Percentiles rank a stretch among this genome's conserved stretches.
Evolutionary conservation across 2,888 invertebrate genomes (phyloP).

Genomic region (Eilema depressum): DNA sequence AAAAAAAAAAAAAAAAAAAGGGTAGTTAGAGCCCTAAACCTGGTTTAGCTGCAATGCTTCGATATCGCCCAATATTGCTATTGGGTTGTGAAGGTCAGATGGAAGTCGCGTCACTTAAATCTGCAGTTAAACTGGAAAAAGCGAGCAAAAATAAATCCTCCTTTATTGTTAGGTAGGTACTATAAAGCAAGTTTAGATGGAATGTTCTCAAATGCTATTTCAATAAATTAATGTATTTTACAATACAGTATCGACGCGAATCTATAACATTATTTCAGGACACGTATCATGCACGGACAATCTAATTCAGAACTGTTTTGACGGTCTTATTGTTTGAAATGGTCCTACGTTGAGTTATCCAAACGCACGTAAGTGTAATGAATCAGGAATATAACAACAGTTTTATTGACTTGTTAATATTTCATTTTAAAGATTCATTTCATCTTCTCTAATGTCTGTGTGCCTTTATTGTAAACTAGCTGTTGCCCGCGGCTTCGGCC

Average conservation of each 20-base stretch:
- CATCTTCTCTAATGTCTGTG: conserved; percentile 19
- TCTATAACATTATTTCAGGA: conserved; percentile 82
- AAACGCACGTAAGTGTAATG: conserved; percentile 61
- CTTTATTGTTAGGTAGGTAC: no score
- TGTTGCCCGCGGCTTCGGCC: no score
- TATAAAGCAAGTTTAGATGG: neutral
- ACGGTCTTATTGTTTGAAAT: conserved; percentile 81
- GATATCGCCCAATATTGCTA: no score
- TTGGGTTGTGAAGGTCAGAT: no score
- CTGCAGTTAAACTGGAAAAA: no score
- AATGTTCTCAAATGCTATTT: conserved; percentile 60
- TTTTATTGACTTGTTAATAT: conserved; percentile 3
- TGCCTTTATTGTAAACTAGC: neutral
- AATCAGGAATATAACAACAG: conserved; percentile 37
- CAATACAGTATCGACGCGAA: conserved; percentile 58
- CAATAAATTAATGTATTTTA: conserved; percentile 65
- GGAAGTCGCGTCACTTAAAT: no score
- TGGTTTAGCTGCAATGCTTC: no score
- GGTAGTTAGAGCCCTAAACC: no score
- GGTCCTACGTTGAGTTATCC: conserved; percentile 63
- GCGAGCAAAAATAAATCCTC: neutral
- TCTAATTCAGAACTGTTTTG: conserved; percentile 80
- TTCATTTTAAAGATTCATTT: neutral
- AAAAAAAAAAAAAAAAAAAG: no score
- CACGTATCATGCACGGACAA: conserved; percentile 82